A percentile compares a stretch with the other conserved stretches of the same genome.
Evolutionary conservation across 1,140 invertebrate genomes (phyloP).

Genomic region (Asbolus verrucosus): DNA sequence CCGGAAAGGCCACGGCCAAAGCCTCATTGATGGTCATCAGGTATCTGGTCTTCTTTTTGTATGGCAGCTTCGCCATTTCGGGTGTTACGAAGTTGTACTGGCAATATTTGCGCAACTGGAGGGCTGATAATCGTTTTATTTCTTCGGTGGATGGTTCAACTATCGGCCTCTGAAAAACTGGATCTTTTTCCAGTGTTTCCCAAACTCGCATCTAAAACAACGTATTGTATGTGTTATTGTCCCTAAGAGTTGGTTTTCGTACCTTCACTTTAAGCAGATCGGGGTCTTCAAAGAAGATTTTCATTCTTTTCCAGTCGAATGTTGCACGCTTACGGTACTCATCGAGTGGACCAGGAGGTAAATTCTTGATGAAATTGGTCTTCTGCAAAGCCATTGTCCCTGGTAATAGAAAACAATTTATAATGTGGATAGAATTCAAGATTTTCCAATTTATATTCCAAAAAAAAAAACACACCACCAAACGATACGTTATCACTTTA

Average conservation of each 20-base stretch:
- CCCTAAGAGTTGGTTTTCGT: slow-evolving; percentile 47
- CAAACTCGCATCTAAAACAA: slow-evolving; percentile 82
- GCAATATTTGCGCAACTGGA: slow-evolving; percentile 70
- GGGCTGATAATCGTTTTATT: slow-evolving; percentile 72
- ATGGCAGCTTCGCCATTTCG: slow-evolving; percentile 71
- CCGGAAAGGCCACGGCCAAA: slow-evolving; percentile 74
- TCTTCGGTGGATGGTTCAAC: slow-evolving; percentile 79
- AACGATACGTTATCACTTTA: too few species aligned
- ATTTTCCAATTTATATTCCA: too few species aligned
- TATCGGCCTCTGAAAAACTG: slow-evolving; percentile 76
- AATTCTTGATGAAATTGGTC: slow-evolving; percentile 60
- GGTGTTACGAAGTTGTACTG: slow-evolving; percentile 67
- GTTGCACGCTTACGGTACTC: slow-evolving; percentile 77
- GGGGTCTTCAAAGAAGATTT: slow-evolving; percentile 78
- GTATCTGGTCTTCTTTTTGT: slow-evolving; percentile 75
- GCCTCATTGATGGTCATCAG: slow-evolving; percentile 80
- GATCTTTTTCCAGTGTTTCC: slow-evolving; percentile 83
- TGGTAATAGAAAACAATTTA: not conserved
- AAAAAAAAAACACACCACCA: too few species aligned
- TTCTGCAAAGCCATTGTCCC: not conserved
- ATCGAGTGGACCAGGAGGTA: slow-evolving; percentile 77
- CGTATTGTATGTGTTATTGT: not conserved
- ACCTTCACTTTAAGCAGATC: slow-evolving; percentile 82
- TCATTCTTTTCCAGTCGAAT: slow-evolving; percentile 85
- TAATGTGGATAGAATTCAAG: too few species aligned